Evolutionary conservation across 1,140 invertebrate species (phyloP), one percentile per base, ranked within the genome.

Genomic region (Drosophila rufa): DNA sequence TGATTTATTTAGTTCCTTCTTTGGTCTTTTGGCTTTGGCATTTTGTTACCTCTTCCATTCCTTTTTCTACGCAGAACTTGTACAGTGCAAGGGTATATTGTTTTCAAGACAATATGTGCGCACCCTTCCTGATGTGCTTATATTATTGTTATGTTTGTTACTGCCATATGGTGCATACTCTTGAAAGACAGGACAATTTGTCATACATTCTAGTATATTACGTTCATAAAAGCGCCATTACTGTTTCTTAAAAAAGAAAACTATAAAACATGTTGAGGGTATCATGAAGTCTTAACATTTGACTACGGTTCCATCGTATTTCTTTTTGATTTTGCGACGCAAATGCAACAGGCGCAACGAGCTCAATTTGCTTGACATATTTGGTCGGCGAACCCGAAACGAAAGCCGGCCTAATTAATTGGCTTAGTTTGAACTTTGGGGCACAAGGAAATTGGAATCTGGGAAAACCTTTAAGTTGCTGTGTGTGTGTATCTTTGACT

Each of bases 281-380:
- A 22, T 15, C 15, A 5, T 15, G 11, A 11, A 19, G 33, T 55
- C 51, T 19, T 11, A 11, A 40, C 33, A 5, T 14, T 22, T 15
- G 2, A 15, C 14, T 22, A 22, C 12, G 1, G 14, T 38, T 38
- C 14, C 14, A 14, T 55, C 19, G 68, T 67, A 66, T 61, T 61
- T 61, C 19, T 40, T 65, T 66, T 86, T 73, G 66, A 67, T 65
- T 66, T n/a, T 60, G 58, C 12, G 58, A 30, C 61, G 43, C 65
- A 65, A 85, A 90, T 87, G 84, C 83, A 87, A 87, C 83, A 87
- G 83, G 83, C 83, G 80, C 84, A 84, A 75, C 76, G 65, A 60
- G 75, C 45, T 59, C 61, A 73, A 78, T 69, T 67, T 85, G 80
- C 64, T 83, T 87, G 84, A 87, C 84, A 87, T 84, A 68, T 86